Evolutionary conservation across 2,113 vertebrate species (phyloP), one percentile per base, ranked within the genome.

Genomic region (Rhombomys opimus): DNA sequence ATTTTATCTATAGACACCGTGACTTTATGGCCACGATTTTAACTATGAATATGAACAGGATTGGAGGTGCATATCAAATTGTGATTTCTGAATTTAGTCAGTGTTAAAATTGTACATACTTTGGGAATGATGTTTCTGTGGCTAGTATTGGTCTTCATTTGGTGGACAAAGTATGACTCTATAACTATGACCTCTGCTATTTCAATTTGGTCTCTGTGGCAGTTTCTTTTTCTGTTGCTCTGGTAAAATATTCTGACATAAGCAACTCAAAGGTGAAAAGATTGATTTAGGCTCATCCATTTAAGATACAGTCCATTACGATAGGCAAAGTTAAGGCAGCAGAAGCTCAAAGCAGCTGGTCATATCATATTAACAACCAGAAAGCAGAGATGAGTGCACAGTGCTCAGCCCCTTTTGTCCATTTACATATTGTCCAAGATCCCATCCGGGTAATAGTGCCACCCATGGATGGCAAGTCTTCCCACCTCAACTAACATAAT

Each of bases 71-170:
- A 25, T 84, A 84, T 96, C 38, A 87, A 89, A 11, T 8, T 84
- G 5, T 90, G 52, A 65, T 89, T 90, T 93, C 27, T 87, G 38
- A 84, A 23, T 94, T 90, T 82, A 92, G 61, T n/a, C 22, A 87
- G 22, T 73, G 61, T 87, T n/a, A 87, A 27, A 27, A 82, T 84
- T 77, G 73, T 96, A 27, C 27, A 68, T 30, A 32, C 27, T 50
- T 72, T 65, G 57, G n/a, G 65, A 73, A n/a, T 90, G 14, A 10
- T 93, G 27, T 90, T 82, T 91, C 5, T 59, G 87, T 93, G 77
- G 23, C 27, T 67, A 89, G 23, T 70, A 41, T 81, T 89, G 17
- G 67, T 63, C n/a, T 57, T 89, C 54, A 90, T 94, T 89, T 75
- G 73, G 38, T 87, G 59, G 63, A 63, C 57, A 84, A 15, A 92